Conservation (phyloP, 2,888 invertebrate species). For the Branchipolynoe longqiensis region DNA sequence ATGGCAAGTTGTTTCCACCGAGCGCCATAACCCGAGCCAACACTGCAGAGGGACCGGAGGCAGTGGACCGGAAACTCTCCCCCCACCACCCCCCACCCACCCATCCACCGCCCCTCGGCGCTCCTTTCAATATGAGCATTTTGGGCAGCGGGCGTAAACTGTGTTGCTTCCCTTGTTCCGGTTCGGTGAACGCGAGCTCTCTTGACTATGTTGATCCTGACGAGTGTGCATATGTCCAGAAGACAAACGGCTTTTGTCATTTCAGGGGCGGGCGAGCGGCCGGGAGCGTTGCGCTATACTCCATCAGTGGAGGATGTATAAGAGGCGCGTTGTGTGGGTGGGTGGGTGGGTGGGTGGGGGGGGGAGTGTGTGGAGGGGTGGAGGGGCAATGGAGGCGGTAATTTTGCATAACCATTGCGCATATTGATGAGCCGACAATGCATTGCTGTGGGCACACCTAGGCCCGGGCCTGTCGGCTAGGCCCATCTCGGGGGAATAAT, state of each 20-base stretch:
- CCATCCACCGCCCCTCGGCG: no score
- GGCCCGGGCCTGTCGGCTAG: not conserved
- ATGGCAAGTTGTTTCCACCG: not conserved
- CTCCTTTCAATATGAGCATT: not conserved
- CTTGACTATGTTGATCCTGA: slow-evolving; percentile 38
- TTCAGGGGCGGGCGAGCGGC: no score
- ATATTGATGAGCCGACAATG: slow-evolving; percentile 36
- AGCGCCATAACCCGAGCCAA: no score
- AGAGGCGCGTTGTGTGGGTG: no score
- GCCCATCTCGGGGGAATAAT: slow-evolving; percentile 12
- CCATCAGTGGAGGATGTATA: no score
- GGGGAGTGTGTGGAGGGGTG: slow-evolving; percentile 22
- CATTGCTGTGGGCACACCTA: not conserved
- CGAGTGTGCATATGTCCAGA: slow-evolving; percentile 39
- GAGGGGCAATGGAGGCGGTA: slow-evolving; percentile 41
- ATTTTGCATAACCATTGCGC: slow-evolving; percentile 45
- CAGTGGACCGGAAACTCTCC: not conserved
- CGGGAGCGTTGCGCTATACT: no score
- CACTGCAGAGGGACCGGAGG: not conserved
- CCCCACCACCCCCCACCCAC: no score
- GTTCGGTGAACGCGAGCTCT: not conserved
- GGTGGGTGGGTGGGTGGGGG: no score
- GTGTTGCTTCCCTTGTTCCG: not conserved
- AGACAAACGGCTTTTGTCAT: slow-evolving; percentile 30
- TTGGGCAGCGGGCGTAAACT: slow-evolving; percentile 15